phyloP scores from a whole-genome alignment of 1,140 invertebrate genomes.

The Drosophila oshimai region DNA sequence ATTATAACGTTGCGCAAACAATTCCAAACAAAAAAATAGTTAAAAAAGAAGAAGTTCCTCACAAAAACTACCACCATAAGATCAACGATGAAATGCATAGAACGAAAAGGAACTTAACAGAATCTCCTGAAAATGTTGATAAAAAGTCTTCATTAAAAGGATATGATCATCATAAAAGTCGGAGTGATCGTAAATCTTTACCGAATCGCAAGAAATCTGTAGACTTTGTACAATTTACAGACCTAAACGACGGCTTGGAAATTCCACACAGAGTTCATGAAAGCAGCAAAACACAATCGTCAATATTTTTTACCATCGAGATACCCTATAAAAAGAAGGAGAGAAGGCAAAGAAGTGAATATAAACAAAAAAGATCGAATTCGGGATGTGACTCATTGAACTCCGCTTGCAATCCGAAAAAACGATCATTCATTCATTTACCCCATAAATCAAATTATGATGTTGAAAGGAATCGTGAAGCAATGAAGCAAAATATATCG shows the following conservation, averaged over 20 bases:
- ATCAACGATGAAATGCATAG: not conserved
- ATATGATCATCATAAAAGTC: not conserved
- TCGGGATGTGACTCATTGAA: slow-evolving; percentile 9
- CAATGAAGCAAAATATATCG: slow-evolving; percentile 18
- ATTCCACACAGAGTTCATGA: slow-evolving; percentile 31
- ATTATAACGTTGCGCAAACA: no score
- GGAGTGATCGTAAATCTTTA: not conserved
- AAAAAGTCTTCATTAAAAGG: not conserved
- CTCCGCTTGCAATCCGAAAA: no score
- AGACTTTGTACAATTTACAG: not conserved
- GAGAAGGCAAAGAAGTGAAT: not conserved
- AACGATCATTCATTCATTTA: no score
- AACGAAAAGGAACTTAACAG: not conserved
- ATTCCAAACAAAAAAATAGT: not conserved
- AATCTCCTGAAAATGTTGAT: not conserved
- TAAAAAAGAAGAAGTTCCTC: not conserved
- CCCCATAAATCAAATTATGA: not conserved
- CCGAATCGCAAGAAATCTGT: not conserved
- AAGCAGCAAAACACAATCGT: not conserved
- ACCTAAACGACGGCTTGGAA: not conserved
- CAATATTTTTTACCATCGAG: not conserved
- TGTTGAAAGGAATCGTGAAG: not conserved
- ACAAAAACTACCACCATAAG: not conserved
- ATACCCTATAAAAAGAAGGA: slow-evolving; percentile 32
- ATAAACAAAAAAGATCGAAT: not conserved